Evolutionary conservation across 2,888 invertebrate species (phyloP), one percentile per base, ranked within the genome.

Genomic region (Epirrhoe alternata): DNA sequence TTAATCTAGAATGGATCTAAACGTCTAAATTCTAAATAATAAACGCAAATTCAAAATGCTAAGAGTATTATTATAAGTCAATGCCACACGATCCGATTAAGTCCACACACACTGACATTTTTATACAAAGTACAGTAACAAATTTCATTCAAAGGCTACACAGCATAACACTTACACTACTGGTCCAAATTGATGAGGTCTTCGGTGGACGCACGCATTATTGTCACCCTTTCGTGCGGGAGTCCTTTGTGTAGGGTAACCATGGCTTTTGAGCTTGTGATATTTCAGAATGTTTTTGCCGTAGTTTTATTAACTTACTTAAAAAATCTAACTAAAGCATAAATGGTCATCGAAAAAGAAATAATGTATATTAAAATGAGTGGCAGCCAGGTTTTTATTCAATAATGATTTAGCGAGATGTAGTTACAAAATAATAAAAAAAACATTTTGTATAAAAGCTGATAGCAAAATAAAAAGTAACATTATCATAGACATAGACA

Each of bases 111-210:
- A 24, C 24, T n/a, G 3, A 33, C 55, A 51, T 51, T 60, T 65
- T 64, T 60, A 64, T 45, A 45, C 31, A 42, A 50, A 38, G 52
- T 50, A 49, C 50, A 50, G 38, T 59, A 60, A 67, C 56, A 59
- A 61, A 66, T 66, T 56, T 56, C 60, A 67, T 64, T 57, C 42
- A 67, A 53, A 53, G 45, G 5, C 47, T 56, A 69, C 69, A 69
- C 66, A 64, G 54, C 59, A 66, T 66, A 59, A 66, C 69, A 69
- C 70, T 71, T 66, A 70, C 49, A 68, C 66, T 57, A 51, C 61
- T 47, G 59, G 64, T 55, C 24, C 47, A 62, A 72, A 76, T 74
- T 73, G 73, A 77, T 77, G 72, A 61, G 70, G 53, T 63, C 68
- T 64, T 53, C 54, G 24, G 53, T 38, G 49, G 66, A 71, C 70